These are phyloP conservation scores for Ammodytes dubius DNA, from an alignment of 2,113 vertebrate species.

Conservation along the genomic window DNA sequence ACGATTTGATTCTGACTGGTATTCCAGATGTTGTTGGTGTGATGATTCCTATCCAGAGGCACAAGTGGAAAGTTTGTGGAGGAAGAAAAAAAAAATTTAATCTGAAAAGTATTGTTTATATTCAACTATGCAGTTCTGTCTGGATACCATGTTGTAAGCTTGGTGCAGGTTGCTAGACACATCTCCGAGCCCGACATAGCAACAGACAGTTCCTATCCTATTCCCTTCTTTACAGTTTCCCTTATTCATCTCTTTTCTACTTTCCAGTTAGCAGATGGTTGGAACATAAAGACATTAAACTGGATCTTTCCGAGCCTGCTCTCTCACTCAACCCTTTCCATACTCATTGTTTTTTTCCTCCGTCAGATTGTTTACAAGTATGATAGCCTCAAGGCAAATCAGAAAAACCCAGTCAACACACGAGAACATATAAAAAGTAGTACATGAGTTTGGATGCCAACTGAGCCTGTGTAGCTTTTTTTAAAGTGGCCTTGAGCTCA, in stretches of 20 bases:
- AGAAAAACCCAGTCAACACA: slow-evolving; percentile 7
- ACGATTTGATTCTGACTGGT: neutral
- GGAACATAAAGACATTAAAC: slow-evolving; percentile 24
- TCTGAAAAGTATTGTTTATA: neutral
- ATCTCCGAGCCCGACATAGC: slow-evolving; percentile 5
- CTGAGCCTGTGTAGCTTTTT: slow-evolving; percentile 51
- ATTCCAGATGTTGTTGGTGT: neutral
- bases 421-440: slow-evolving; percentile 3
- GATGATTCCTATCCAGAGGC: neutral
- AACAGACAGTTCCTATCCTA: slow-evolving; percentile 8
- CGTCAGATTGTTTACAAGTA: slow-evolving; percentile 23
- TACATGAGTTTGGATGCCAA: slow-evolving; percentile 15
- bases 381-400: slow-evolving; percentile 20
- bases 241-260: neutral
- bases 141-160: neutral
- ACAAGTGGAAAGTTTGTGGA: neutral
- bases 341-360: neutral
- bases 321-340: slow-evolving; percentile 1
- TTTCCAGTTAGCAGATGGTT: slow-evolving; percentile 57
- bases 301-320: neutral
- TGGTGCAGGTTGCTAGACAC: neutral
- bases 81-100: neutral
- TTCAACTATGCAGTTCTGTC: slow-evolving; percentile 1
- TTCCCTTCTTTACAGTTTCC: neutral
- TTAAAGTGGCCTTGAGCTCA: slow-evolving; percentile 36